phyloP scores from a whole-genome alignment of 2,888 invertebrate genomes.

The Pachydiplax longipennis region DNA sequence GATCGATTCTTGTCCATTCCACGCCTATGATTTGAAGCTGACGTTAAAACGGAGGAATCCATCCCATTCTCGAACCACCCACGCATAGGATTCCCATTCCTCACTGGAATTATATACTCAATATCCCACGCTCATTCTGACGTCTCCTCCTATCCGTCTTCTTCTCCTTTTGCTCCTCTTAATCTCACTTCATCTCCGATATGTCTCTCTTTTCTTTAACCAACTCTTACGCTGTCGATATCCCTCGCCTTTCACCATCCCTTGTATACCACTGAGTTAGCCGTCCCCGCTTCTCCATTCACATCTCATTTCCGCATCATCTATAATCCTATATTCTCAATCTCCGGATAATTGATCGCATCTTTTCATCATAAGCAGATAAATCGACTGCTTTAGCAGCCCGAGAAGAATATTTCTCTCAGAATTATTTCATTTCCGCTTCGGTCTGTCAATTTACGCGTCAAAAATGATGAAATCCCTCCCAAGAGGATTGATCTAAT shows the following conservation, averaged over 20 bases:
- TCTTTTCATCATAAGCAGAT: neutral
- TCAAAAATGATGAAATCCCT: too few species aligned
- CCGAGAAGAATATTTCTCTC: too few species aligned
- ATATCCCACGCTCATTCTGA: neutral
- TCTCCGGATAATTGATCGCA: neutral
- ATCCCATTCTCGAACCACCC: too few species aligned
- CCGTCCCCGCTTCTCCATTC: neutral
- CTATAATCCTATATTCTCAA: neutral
- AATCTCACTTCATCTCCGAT: neutral
- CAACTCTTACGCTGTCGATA: neutral
- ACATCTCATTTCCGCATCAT: neutral
- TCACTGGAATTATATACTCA: neutral
- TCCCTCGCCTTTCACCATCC: neutral
- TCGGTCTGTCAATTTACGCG: too few species aligned
- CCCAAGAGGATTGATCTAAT: too few species aligned
- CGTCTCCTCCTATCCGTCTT: neutral
- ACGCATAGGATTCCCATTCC: too few species aligned
- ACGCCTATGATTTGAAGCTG: conserved; percentile 2
- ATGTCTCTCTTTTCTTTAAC: neutral
- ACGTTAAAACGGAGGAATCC: neutral
- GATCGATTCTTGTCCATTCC: neutral
- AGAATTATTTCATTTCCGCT: too few species aligned
- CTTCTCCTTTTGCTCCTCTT: neutral
- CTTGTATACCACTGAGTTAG: neutral
- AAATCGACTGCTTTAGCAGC: too few species aligned